These are phyloP conservation scores for Morone chrysops DNA, from an alignment of 2,113 vertebrate species.

Conservation along the genomic window DNA sequence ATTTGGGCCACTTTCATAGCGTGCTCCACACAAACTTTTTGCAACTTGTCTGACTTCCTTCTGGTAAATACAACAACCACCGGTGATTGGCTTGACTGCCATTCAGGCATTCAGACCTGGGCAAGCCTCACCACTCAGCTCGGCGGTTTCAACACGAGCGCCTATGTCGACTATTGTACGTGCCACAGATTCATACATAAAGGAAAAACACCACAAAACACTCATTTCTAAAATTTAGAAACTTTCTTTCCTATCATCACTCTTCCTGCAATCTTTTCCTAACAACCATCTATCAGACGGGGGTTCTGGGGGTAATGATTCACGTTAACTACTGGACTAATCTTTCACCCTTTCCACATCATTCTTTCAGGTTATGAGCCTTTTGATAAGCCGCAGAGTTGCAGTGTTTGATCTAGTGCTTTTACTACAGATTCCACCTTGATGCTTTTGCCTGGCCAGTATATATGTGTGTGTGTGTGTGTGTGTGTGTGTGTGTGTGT, in stretches of 20 bases:
- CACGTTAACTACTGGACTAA: slow-evolving; percentile 47
- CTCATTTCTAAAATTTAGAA: neutral
- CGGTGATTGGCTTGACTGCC: neutral
- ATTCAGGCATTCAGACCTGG: neutral
- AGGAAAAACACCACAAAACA: slow-evolving; percentile 7
- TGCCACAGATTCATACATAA: neutral
- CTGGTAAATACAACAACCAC: slow-evolving; percentile 46
- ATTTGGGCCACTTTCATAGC: slow-evolving; percentile 20
- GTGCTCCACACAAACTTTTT: slow-evolving; percentile 10
- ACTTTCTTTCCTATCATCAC: slow-evolving; percentile 10
- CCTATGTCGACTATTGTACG: slow-evolving; percentile 3
- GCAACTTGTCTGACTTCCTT: slow-evolving; percentile 50
- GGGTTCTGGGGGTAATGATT: slow-evolving; percentile 37
- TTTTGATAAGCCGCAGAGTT: slow-evolving; percentile 53
- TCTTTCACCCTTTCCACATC: slow-evolving; percentile 50
- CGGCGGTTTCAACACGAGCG: slow-evolving; percentile 6
- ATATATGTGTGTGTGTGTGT: neutral
- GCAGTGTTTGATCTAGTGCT: slow-evolving; percentile 50
- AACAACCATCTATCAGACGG: slow-evolving; percentile 23
- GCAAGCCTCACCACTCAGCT: neutral
- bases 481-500: neutral
- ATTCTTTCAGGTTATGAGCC: slow-evolving; percentile 45
- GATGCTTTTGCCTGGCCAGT: neutral
- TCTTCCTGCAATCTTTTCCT: slow-evolving; percentile 15
- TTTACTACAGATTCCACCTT: slow-evolving; percentile 49